Evolutionary conservation across 2,888 invertebrate genomes (phyloP), one percentile per base, ranked within the genome.

Genomic region (Eucriotettix oculatus): DNA sequence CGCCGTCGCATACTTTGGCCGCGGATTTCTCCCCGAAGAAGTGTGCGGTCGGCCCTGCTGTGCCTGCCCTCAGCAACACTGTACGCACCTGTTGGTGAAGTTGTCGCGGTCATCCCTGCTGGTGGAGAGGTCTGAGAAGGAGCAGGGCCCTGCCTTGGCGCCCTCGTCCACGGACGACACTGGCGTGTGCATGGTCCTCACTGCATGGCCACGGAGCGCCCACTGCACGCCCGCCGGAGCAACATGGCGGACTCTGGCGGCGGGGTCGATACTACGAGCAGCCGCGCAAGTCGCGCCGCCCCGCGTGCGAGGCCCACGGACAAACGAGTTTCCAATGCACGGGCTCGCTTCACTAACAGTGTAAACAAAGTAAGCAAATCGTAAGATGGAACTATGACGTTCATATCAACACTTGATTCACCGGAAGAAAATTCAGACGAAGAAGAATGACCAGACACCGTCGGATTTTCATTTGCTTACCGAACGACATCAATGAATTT

Each of bases 141-240:
- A 48, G 48, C 54, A 58, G 12, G 54, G 52, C 42, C 59, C 57
- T 29, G 29, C 29, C 29, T 29, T 29, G 29, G 29, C 29, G 29
- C 29, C 29, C 29, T 29, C 29, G 16, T 74, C 74, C 63, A 74
- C 65, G 10, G 74, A 74, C 48, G 73, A 72, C 59, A 73, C 74
- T 10, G 75, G 75, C 29, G 75, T 75, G 66, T 74, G 74, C 75
- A 75, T 75, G 48, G 14, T 48, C 48, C 12, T n/a, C n/a, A n/a
- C 48, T 48, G 48, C 48, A 48, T 48, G 48, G 48, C 48, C 48
- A n/a, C 48, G 14, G 48, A n/a, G 48, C n/a, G 48, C 48, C 48
- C 14, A 48, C 48, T 48, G 48, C 12, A 12, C 14, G 48, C 48
- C 12, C 14, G 48, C 48, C 48, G 3, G 48, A 48, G 48, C 48